phyloP scores from a whole-genome alignment of 2,113 vertebrate genomes.

The Ictalurus punctatus region DNA sequence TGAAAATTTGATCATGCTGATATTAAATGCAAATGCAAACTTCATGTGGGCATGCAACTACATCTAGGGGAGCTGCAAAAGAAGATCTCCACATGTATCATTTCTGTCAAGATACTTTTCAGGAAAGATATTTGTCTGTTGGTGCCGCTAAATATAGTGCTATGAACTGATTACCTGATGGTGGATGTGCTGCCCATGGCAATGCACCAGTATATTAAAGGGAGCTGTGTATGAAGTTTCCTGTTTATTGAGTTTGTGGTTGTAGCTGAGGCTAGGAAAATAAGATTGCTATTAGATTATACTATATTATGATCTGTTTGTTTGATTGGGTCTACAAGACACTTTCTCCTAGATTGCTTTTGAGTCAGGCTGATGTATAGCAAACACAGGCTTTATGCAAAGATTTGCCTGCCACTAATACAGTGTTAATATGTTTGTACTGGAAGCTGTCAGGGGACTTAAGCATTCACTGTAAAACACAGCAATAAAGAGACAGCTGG shows the following conservation, averaged over 20 bases:
- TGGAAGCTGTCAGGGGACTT: constrained; percentile 17
- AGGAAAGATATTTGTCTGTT: constrained; percentile 47
- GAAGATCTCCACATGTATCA: constrained; percentile 30
- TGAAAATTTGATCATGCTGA: constrained; percentile 38
- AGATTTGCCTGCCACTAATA: constrained; percentile 8
- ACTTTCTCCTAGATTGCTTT: constrained; percentile 30
- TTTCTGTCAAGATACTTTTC: constrained; percentile 30
- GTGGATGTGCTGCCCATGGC: constrained; percentile 45
- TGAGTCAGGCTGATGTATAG: constrained; percentile 31
- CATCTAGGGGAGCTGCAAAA: background rate
- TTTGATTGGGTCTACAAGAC: constrained; percentile 46
- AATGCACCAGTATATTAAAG: constrained; percentile 48
- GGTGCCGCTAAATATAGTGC: constrained; percentile 46
- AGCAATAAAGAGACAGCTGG: background rate
- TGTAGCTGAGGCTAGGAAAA: constrained; percentile 49
- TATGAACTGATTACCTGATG: constrained; percentile 44
- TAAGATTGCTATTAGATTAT: constrained; percentile 47
- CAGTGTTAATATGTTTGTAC: constrained; percentile 37
- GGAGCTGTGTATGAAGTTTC: constrained; percentile 50
- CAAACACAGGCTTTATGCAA: constrained; percentile 30
- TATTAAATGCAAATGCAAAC: constrained; percentile 40
- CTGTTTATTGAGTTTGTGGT: constrained; percentile 52
- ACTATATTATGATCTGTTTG: constrained; percentile 44
- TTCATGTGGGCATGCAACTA: background rate
- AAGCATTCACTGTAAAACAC: background rate